Percentiles rank a stretch among this genome's conserved stretches.
phyloP scores from a whole-genome alignment of 35 echinoderm and acorn worm species.

The Ophioderma brevispina region DNA sequence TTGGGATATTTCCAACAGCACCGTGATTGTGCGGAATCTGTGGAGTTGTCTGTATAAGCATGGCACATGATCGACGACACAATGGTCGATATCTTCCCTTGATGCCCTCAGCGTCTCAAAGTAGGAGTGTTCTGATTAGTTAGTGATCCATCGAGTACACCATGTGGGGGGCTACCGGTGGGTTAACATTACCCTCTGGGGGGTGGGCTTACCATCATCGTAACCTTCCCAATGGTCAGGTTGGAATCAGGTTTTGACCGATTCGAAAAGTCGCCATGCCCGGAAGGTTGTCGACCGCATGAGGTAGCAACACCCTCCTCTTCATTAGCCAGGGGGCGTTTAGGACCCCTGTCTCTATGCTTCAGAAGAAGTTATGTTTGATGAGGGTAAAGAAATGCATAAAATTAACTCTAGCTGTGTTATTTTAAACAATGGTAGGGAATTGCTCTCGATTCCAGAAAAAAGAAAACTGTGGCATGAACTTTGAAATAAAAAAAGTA shows the following conservation, averaged over 20 bases:
- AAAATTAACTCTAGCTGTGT: too few species aligned
- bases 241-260: constrained; percentile 79
- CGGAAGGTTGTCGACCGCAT: too few species aligned
- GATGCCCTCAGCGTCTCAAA: background rate
- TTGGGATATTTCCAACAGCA: too few species aligned
- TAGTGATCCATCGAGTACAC: background rate
- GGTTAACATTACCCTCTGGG: background rate
- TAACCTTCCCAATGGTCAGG: constrained; percentile 59
- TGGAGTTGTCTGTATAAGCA: background rate
- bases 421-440: too few species aligned
- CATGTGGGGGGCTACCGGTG: background rate
- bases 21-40: background rate
- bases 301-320: constrained; percentile 10
- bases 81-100: background rate
- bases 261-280: constrained; percentile 21
- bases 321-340: constrained; percentile 11
- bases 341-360: constrained; percentile 67
- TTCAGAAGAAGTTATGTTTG: too few species aligned
- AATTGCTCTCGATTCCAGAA: too few species aligned
- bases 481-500: too few species aligned
- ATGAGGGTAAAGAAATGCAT: too few species aligned
- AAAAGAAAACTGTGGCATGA: too few species aligned
- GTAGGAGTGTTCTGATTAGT: background rate
- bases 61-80: background rate
- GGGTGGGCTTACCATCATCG: background rate